Percentiles rank a stretch among this genome's conserved stretches.
phyloP scores from a whole-genome alignment of 2,888 invertebrate species.

The Eledone cirrhosa region DNA sequence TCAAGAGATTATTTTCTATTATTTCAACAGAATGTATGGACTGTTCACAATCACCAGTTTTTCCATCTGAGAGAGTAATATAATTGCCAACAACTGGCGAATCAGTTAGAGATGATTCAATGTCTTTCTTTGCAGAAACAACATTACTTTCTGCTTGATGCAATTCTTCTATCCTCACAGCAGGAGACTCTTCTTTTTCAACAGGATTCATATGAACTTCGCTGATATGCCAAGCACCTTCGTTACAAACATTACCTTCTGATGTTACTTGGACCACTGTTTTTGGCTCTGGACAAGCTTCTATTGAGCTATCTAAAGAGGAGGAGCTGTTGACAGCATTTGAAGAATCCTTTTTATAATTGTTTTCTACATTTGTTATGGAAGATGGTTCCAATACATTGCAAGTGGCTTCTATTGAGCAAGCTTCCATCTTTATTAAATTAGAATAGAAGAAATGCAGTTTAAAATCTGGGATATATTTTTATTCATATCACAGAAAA shows the following conservation, averaged over 20 bases:
- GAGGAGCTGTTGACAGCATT: not conserved
- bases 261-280: not conserved
- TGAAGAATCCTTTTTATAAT: not conserved
- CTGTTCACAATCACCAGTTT: not conserved
- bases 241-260: not conserved
- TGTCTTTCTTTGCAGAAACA: not conserved
- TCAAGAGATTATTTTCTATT: too few species aligned
- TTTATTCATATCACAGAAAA: too few species aligned
- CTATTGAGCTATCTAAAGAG: not conserved
- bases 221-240: not conserved
- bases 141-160: not conserved
- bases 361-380: not conserved
- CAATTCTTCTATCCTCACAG: not conserved
- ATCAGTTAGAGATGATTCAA: not conserved
- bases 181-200: not conserved
- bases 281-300: too few species aligned
- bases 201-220: not conserved
- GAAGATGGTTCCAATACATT: not conserved
- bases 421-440: conserved; percentile 8
- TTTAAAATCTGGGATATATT: too few species aligned
- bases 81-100: not conserved
- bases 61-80: not conserved
- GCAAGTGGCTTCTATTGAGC: not conserved
- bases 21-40: too few species aligned
- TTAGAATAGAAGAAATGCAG: too few species aligned